These are phyloP conservation scores for Eunapius fragilis DNA, from an alignment of 37 sponge, comb jelly and placozoan species.

Conservation along the genomic window DNA sequence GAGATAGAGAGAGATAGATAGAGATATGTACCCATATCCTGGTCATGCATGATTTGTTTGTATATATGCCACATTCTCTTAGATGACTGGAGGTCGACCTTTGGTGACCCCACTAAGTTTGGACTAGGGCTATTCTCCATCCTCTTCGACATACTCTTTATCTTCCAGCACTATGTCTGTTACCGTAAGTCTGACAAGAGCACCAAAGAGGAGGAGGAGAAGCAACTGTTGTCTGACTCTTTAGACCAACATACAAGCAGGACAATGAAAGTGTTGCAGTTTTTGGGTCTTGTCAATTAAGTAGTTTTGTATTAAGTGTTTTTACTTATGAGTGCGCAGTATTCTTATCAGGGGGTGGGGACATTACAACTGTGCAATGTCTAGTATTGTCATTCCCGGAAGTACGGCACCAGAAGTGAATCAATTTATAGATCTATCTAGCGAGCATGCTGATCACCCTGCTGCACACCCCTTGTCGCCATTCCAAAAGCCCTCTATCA, in stretches of 20 bases:
- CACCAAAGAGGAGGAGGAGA: background rate
- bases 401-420: too few species aligned
- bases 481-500: too few species aligned
- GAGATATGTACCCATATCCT: too few species aligned
- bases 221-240: background rate
- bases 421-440: too few species aligned
- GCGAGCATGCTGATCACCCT: too few species aligned
- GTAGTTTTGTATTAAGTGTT: background rate
- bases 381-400: too few species aligned
- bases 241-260: background rate
- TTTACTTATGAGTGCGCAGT: too few species aligned
- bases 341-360: too few species aligned
- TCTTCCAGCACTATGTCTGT: conserved; percentile 89
- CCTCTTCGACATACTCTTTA: conserved; percentile 85
- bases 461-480: too few species aligned
- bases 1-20: too few species aligned
- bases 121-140: conserved; percentile 92
- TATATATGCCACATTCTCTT: background rate
- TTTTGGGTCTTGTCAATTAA: background rate
- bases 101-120: conserved; percentile 99
- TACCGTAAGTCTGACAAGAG: conserved; percentile 40
- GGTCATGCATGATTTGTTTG: too few species aligned
- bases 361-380: too few species aligned
- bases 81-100: conserved; percentile 98
- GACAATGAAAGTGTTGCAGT: background rate